Conservation (phyloP, 2,797 vertebrate species). For the Dryobates pubescens region DNA sequence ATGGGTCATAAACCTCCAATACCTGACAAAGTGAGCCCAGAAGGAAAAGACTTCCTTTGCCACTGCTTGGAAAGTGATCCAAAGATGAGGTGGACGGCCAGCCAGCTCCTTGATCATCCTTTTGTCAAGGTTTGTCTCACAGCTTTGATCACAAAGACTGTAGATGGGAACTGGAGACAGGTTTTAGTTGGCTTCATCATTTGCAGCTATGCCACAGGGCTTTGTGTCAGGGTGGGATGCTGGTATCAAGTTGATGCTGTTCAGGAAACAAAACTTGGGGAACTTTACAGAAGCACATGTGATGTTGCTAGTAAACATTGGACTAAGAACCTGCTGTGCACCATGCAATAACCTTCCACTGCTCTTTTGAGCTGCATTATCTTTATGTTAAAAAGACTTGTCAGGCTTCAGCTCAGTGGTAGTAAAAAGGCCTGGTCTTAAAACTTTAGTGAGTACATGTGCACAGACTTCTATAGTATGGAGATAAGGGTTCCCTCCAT, state of each 20-base stretch:
- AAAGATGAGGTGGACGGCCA: slow-evolving; percentile 94
- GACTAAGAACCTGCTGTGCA: not conserved
- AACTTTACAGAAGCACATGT: rapidly evolving
- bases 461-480: not conserved
- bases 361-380: not conserved
- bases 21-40: slow-evolving; percentile 94
- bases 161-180: not conserved
- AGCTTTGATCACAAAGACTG: not conserved
- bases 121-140: slow-evolving; percentile 91
- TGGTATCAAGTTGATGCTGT: not conserved
- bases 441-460: not conserved
- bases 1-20: slow-evolving; percentile 98
- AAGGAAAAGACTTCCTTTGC: slow-evolving; percentile 95
- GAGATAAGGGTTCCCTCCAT: not conserved
- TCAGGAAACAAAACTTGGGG: not conserved
- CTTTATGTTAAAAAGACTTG: not conserved
- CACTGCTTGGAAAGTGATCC: slow-evolving; percentile 98
- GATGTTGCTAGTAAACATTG: not conserved
- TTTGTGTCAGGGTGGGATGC: not conserved
- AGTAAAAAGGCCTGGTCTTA: not conserved
- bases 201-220: not conserved
- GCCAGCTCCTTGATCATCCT: slow-evolving; percentile 95
- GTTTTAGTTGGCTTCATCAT: not conserved
- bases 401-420: not conserved
- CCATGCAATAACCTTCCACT: not conserved